Percentiles rank a stretch among this genome's conserved stretches.
Evolutionary conservation across 2,888 invertebrate genomes (phyloP).

Genomic region (Mythimna lalbum): DNA sequence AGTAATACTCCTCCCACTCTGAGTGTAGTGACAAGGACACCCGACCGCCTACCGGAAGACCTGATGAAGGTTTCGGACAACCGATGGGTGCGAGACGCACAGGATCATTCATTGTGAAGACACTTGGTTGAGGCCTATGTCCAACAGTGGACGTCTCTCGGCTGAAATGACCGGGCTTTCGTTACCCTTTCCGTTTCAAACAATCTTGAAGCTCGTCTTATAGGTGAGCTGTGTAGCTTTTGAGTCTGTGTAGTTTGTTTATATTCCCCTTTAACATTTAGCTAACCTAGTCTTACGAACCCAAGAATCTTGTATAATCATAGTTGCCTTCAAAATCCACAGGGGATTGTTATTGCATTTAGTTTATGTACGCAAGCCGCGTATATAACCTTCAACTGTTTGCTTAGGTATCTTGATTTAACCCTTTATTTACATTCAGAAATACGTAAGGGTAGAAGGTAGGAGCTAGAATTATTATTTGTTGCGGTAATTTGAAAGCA

Average conservation of each 20-base stretch:
- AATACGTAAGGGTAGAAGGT: slow-evolving; percentile 26
- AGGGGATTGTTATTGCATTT: slow-evolving; percentile 45
- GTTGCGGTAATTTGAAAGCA: slow-evolving; percentile 6
- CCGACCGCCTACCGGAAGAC: too few species aligned
- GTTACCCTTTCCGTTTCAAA: too few species aligned
- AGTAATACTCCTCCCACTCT: too few species aligned
- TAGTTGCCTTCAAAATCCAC: slow-evolving; percentile 31
- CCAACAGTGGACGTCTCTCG: too few species aligned
- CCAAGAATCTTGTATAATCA: slow-evolving; percentile 17
- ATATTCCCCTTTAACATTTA: slow-evolving; percentile 4
- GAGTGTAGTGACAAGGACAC: too few species aligned
- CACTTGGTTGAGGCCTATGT: too few species aligned
- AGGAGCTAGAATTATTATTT: slow-evolving; percentile 25
- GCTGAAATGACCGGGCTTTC: too few species aligned
- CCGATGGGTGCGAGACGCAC: too few species aligned
- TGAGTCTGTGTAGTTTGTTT: not conserved
- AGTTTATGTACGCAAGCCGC: slow-evolving; percentile 25
- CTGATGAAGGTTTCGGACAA: too few species aligned
- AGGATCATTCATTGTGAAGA: too few species aligned
- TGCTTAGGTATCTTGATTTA: slow-evolving; percentile 46
- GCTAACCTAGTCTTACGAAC: not conserved
- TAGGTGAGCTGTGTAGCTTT: too few species aligned
- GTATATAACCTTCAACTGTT: slow-evolving; percentile 37
- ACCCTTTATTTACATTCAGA: slow-evolving; percentile 39
- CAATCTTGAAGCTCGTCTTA: too few species aligned